Conservation (phyloP, 1,140 invertebrate genomes). For the Parapsyche elsis region DNA sequence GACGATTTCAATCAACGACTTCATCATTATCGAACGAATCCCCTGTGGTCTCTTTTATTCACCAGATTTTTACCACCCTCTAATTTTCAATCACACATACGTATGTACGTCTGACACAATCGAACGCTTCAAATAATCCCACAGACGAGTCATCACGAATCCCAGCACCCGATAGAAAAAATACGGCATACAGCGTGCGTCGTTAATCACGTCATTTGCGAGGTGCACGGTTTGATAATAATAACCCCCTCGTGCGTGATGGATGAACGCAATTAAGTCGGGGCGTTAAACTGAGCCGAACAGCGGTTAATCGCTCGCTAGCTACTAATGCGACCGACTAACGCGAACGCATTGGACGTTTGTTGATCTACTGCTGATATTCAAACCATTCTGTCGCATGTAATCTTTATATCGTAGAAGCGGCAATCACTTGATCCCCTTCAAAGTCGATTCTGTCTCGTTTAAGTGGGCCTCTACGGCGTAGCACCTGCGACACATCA, state of each 20-base stretch:
- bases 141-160: too few species aligned
- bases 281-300: conserved; percentile 47
- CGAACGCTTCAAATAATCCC: too few species aligned
- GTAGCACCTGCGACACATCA: conserved; percentile 9
- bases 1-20: conserved; percentile 40
- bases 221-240: neutral
- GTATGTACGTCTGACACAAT: too few species aligned
- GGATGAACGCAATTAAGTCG: conserved; percentile 52
- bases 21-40: conserved; percentile 24
- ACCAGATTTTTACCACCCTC: conserved; percentile 21
- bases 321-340: conserved; percentile 4
- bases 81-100: neutral
- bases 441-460: neutral
- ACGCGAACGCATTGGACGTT: neutral
- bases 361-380: neutral
- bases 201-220: neutral
- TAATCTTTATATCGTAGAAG: neutral
- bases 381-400: neutral
- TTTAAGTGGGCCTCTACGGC: conserved; percentile 4
- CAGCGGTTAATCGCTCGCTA: conserved; percentile 47
- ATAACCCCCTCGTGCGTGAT: conserved; percentile 34
- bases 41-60: too few species aligned
- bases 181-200: neutral
- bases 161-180: too few species aligned
- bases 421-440: neutral